phyloP scores from a whole-genome alignment of 2,113 vertebrate species.

The Pedionomus torquatus region DNA sequence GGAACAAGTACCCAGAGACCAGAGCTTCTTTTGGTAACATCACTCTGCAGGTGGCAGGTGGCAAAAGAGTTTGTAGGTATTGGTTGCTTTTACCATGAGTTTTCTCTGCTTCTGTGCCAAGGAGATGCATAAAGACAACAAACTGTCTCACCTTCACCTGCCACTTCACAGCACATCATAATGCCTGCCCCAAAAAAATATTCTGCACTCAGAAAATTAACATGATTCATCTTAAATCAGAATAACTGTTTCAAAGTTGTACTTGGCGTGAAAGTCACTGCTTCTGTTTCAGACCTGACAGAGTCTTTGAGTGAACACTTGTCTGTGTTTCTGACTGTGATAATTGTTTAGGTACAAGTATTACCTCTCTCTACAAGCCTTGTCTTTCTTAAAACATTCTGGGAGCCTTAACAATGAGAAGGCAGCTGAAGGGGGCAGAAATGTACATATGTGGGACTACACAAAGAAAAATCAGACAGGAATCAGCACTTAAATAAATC shows the following conservation, averaged over 20 bases:
- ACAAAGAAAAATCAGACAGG: not conserved
- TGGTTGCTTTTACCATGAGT: not conserved
- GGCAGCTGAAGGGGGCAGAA: not conserved
- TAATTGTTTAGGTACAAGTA: not conserved
- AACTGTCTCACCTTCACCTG: not conserved
- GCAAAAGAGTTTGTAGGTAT: not conserved
- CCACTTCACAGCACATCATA: rapidly evolving
- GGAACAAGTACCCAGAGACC: not conserved
- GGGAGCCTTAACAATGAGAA: not conserved
- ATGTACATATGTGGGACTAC: not conserved
- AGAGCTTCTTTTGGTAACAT: not conserved
- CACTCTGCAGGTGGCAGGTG: not conserved
- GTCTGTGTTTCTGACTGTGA: not conserved
- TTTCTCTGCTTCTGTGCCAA: not conserved
- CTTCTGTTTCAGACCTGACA: not conserved
- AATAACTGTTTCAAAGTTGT: not conserved
- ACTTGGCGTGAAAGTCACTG: not conserved
- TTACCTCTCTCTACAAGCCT: not conserved
- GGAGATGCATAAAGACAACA: not conserved
- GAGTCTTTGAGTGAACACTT: not conserved
- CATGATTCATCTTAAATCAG: not conserved
- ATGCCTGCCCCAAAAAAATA: not conserved
- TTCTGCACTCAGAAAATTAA: not conserved
- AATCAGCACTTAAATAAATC: not conserved
- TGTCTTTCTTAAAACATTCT: not conserved